A percentile compares a stretch with the other conserved stretches of the same genome.
phyloP scores from a whole-genome alignment of 1,140 invertebrate species.

The Hycleus cichorii region DNA sequence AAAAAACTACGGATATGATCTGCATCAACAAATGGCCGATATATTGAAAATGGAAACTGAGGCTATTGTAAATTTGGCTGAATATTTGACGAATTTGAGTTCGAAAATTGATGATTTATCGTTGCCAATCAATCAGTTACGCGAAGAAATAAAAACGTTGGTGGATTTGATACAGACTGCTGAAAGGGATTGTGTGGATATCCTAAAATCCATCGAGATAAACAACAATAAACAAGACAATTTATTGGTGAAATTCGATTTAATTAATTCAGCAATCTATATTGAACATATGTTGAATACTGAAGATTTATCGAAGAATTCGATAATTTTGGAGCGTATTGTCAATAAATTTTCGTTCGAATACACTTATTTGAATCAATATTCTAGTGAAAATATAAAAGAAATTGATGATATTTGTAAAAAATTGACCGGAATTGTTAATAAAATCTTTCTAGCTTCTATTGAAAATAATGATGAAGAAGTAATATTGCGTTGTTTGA shows the following conservation, averaged over 20 bases:
- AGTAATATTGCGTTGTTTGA: constrained; percentile 52
- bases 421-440: constrained; percentile 50
- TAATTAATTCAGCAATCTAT: constrained; percentile 26
- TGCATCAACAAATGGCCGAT: constrained; percentile 32
- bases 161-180: constrained; percentile 25
- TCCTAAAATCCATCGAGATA: constrained; percentile 23
- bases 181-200: constrained; percentile 20
- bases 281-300: constrained; percentile 27
- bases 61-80: constrained; percentile 35
- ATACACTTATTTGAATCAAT: constrained; percentile 53
- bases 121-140: constrained; percentile 27
- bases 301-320: constrained; percentile 21
- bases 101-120: constrained; percentile 33
- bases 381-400: constrained; percentile 38
- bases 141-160: constrained; percentile 31
- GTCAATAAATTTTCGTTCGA: constrained; percentile 54
- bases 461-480: constrained; percentile 49
- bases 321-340: constrained; percentile 45
- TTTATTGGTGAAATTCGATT: constrained; percentile 26
- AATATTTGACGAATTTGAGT: constrained; percentile 34
- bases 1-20: constrained; percentile 31
- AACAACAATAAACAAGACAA: constrained; percentile 26
- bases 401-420: constrained; percentile 45
- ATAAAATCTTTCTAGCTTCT: constrained; percentile 53
- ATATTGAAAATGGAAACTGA: constrained; percentile 38